Evolutionary conservation across 2,113 vertebrate genomes (phyloP), one percentile per base, ranked within the genome.

Genomic region (Trichomycterus rosablanca): DNA sequence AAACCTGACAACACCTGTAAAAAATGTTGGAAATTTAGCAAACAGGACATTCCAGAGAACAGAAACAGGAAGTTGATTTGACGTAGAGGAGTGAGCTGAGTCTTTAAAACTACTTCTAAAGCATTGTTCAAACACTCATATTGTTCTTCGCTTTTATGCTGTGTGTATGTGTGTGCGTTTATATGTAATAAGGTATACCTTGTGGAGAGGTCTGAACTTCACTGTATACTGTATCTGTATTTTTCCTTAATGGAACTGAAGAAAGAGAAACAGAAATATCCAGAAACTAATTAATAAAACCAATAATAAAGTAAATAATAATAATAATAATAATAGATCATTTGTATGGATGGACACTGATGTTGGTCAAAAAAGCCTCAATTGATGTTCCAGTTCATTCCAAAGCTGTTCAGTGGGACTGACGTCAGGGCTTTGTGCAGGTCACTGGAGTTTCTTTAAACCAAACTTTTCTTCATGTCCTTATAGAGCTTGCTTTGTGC

Each of bases 171-270:
- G 24, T 12, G 10, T 4, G 6, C 24, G 24, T 18, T 5, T 44
- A 9, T 18, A 5, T 35, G 1, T 2, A 32, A 15, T 7, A 45
- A 30, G 4, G 23, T 8, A 18, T 73, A 89, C 86, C 84, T 24
- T 71, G 70, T 46, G 74, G 43, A 51, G 77, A 48, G 57, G 78
- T 85, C 66, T 85, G 81, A 46, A 88, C 80, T 73, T 88, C 87
- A 26, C 80, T 87, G 84, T 88, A 88, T 35, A 87, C 84, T 0
- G 87, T 88, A 40, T 88, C 86, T 11, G 86, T 87, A 57, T 84
- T 84, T 83, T 81, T 85, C 57, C 53, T 84, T 62, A 80, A 20
- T 2, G 76, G 83, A 69, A 56, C 85, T 87, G 78, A 50, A 49
- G 4, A 44, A 14, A 43, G 3, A 43, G 7, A 54, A 14, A 26